Percentiles rank a stretch among this genome's conserved stretches.
Conservation (phyloP, 2,113 vertebrate species). For the Monopterus albus region DNA sequence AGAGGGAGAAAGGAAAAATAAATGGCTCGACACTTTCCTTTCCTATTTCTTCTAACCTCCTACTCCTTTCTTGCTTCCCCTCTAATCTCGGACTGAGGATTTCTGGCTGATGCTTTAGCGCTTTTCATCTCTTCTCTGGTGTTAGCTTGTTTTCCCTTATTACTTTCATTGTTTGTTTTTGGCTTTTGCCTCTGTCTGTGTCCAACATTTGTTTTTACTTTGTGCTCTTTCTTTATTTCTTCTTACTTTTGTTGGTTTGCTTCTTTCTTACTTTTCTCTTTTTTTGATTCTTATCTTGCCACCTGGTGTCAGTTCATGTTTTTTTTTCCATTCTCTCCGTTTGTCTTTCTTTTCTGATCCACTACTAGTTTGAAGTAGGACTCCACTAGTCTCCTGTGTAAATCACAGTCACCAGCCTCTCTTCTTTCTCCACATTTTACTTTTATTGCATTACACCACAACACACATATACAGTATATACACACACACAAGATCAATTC, state of each 20-base stretch:
- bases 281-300: background rate
- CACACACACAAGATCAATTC: background rate
- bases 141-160: conserved; percentile 52
- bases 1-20: conserved; percentile 49
- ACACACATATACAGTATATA: background rate
- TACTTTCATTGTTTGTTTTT: conserved; percentile 47
- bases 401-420: conserved; percentile 16
- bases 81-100: conserved; percentile 61
- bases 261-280: background rate
- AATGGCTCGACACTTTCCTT: conserved; percentile 60
- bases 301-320: background rate
- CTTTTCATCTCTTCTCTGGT: conserved; percentile 43
- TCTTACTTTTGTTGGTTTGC: conserved; percentile 3
- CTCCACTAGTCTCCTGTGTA: conserved; percentile 5
- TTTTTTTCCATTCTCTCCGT: background rate
- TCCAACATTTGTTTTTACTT: conserved; percentile 9
- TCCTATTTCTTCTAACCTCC: conserved; percentile 51
- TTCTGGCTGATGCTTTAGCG: conserved; percentile 51
- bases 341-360: conserved; percentile 16
- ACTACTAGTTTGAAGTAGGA: background rate
- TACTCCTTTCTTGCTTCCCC: conserved; percentile 38
- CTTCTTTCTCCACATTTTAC: conserved; percentile 1
- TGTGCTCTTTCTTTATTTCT: background rate
- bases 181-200: conserved; percentile 9
- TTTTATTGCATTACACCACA: conserved; percentile 8